Evolutionary conservation across 1,140 invertebrate genomes (phyloP).

Genomic region (Monomorium pharaonis): DNA sequence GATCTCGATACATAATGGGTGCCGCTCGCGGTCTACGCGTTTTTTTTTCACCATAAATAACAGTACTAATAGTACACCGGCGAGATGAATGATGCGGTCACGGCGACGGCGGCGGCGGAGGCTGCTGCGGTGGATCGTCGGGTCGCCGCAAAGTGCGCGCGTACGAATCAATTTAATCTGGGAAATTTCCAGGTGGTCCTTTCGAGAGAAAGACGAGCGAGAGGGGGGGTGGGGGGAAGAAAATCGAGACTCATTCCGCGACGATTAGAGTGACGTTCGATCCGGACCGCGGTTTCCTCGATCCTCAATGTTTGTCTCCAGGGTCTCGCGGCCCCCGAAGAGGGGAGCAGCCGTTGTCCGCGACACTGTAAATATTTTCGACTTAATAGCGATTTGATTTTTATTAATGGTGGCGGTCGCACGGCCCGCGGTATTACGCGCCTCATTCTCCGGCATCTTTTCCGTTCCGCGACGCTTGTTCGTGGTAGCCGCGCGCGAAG

Average conservation of each 20-base stretch:
- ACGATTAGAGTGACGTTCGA: constrained; percentile 67
- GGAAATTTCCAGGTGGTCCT: constrained; percentile 70
- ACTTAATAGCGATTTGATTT: constrained; percentile 79
- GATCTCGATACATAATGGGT: constrained; percentile 71
- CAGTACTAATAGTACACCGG: constrained; percentile 73
- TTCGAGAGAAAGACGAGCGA: background rate
- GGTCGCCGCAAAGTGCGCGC: constrained; percentile 55
- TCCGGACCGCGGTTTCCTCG: background rate
- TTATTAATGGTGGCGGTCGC: constrained; percentile 78
- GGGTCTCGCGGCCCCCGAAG: background rate
- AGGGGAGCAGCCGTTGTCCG: background rate
- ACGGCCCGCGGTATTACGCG: constrained; percentile 50
- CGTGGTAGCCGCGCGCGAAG: constrained; percentile 48
- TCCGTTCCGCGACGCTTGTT: constrained; percentile 2
- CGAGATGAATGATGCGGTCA: constrained; percentile 68
- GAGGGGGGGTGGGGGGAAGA: background rate
- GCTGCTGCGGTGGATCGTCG: constrained; percentile 10
- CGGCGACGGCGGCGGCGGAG: constrained; percentile 2
- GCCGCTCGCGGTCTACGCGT: constrained; percentile 64
- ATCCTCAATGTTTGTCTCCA: background rate
- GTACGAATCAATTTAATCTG: constrained; percentile 76
- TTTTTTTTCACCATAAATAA: constrained; percentile 74
- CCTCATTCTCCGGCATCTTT: constrained; percentile 40
- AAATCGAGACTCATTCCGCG: constrained; percentile 65
- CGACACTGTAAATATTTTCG: constrained; percentile 75